These are phyloP conservation scores for Apodemus agrarius DNA, from an alignment of 2,797 vertebrate genomes.

Conservation along the genomic window DNA sequence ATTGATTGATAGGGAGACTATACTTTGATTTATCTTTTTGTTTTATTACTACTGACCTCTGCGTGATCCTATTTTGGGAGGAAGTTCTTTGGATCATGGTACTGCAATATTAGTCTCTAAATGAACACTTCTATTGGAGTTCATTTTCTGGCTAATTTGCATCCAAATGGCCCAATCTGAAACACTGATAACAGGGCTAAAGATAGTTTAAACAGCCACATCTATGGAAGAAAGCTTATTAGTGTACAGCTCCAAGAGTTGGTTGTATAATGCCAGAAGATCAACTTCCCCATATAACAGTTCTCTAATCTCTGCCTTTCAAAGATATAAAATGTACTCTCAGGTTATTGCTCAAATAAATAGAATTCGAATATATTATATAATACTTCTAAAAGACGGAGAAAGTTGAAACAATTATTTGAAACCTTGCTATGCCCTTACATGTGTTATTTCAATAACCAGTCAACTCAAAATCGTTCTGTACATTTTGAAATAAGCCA, in stretches of 20 bases:
- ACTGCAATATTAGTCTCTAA: slow-evolving; percentile 79
- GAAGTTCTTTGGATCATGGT: slow-evolving; percentile 74
- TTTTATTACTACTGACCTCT: slow-evolving; percentile 85
- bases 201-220: slow-evolving; percentile 77
- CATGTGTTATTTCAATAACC: neutral
- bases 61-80: slow-evolving; percentile 81
- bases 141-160: slow-evolving; percentile 86
- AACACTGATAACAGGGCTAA: slow-evolving; percentile 76
- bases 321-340: slow-evolving; percentile 67
- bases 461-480: slow-evolving; percentile 27
- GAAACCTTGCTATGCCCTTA: neutral
- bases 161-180: slow-evolving; percentile 82
- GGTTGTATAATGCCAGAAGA: slow-evolving; percentile 47
- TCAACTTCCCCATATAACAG: slow-evolving; percentile 60
- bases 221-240: slow-evolving; percentile 76
- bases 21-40: slow-evolving; percentile 83
- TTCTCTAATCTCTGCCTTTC: slow-evolving; percentile 66
- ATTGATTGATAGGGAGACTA: slow-evolving; percentile 82
- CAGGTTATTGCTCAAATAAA: slow-evolving; percentile 61
- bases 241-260: slow-evolving; percentile 67
- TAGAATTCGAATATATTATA: slow-evolving; percentile 38
- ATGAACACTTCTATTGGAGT: slow-evolving; percentile 80
- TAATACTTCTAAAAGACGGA: slow-evolving; percentile 2
- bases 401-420: neutral
- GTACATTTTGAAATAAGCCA: slow-evolving; percentile 42